Evolutionary conservation across 2,797 vertebrate genomes (phyloP).

Genomic region (Tragelaphus oryx): DNA sequence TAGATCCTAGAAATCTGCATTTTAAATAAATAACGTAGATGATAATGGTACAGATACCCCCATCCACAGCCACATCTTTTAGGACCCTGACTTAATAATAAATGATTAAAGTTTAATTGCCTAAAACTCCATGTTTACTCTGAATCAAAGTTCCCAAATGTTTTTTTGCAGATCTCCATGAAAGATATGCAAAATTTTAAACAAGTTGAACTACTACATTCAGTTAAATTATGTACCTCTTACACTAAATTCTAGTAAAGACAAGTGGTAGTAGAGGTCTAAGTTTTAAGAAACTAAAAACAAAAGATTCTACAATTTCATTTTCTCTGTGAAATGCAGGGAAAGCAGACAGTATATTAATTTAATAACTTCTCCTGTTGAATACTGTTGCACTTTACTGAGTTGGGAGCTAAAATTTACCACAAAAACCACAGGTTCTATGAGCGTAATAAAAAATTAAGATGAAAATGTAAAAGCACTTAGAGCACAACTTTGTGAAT

Average conservation of each 20-base stretch:
- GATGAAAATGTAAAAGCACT: conserved; percentile 24
- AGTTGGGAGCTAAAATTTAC: neutral
- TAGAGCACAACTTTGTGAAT: neutral
- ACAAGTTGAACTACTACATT: neutral
- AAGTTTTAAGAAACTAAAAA: conserved; percentile 24
- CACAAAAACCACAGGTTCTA: neutral
- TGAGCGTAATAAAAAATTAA: conserved; percentile 24
- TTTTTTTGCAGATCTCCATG: neutral
- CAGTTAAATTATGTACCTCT: neutral
- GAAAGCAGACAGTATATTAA: conserved; percentile 5
- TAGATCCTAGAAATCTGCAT: neutral
- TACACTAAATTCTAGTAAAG: neutral
- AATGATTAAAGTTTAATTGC: neutral
- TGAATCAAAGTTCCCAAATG: neutral
- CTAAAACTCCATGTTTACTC: neutral
- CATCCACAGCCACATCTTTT: neutral
- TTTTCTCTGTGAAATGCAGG: neutral
- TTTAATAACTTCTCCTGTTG: neutral
- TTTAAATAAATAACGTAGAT: conserved; percentile 21
- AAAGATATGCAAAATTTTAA: neutral
- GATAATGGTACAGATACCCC: neutral
- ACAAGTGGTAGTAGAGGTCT: neutral
- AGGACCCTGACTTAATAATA: neutral
- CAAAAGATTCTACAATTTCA: neutral
- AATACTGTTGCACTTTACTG: neutral